Conservation (phyloP, 2,113 vertebrate species). For the Mystacornis crossleyi region DNA sequence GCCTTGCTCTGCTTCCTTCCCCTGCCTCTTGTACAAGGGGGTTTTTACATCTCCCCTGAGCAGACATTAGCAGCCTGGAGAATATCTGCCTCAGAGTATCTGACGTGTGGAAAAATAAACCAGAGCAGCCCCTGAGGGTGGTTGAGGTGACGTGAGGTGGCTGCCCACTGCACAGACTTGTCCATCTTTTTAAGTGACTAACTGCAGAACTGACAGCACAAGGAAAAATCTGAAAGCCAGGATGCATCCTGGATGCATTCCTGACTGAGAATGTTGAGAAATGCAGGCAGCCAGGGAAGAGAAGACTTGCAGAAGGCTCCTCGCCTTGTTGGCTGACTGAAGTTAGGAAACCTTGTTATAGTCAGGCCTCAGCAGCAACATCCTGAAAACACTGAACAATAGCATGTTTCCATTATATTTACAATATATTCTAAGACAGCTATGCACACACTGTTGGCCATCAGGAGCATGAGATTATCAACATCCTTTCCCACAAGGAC, state of each 20-base stretch:
- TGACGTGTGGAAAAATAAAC: background rate
- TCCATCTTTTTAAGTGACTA: background rate
- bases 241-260: background rate
- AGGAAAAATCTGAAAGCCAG: background rate
- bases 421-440: background rate
- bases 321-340: background rate
- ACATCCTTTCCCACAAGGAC: background rate
- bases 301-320: background rate
- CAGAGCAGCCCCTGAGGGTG: background rate
- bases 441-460: background rate
- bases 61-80: background rate
- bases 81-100: background rate
- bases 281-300: background rate
- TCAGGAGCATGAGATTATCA: background rate
- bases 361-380: background rate
- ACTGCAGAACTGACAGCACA: background rate
- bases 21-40: background rate
- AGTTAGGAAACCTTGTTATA: background rate
- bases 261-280: background rate
- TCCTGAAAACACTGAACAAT: background rate
- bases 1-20: background rate
- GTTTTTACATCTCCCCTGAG: background rate
- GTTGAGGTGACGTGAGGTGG: fast-evolving
- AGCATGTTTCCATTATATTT: background rate
- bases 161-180: background rate